These are phyloP conservation scores for Ambastaia sidthimunki DNA, from an alignment of 2,797 vertebrate genomes.

Conservation along the genomic window DNA sequence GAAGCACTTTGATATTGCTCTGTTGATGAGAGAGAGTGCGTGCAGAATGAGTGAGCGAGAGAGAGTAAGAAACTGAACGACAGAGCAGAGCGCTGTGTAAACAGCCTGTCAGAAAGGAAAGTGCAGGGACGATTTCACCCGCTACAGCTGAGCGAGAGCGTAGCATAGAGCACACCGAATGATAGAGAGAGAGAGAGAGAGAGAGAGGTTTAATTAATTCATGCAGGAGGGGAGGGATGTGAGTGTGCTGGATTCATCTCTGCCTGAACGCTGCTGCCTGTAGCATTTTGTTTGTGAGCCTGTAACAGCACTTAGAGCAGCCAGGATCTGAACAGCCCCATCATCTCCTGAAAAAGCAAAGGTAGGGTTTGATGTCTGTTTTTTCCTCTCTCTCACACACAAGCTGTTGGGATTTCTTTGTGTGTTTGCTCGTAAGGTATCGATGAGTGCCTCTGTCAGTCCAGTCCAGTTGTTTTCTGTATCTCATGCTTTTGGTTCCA, in stretches of 20 bases:
- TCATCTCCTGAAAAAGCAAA: slow-evolving; percentile 45
- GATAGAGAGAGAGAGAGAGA: slow-evolving; percentile 53
- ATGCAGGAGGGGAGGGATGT: slow-evolving; percentile 76
- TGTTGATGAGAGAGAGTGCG: slow-evolving; percentile 53
- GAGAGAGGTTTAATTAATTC: slow-evolving; percentile 74
- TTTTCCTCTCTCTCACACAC: background rate
- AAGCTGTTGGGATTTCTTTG: slow-evolving; percentile 27
- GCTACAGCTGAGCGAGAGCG: slow-evolving; percentile 41
- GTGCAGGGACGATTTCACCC: slow-evolving; percentile 55
- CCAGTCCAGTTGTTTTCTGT: slow-evolving; percentile 24
- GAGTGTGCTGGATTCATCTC: slow-evolving; percentile 65
- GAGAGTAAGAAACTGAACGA: slow-evolving; percentile 11
- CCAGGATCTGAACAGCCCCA: slow-evolving; percentile 5
- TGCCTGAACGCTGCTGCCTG: slow-evolving; percentile 59
- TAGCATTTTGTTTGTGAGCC: slow-evolving; percentile 57
- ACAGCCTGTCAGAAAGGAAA: slow-evolving; percentile 68
- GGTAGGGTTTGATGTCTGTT: slow-evolving; percentile 50
- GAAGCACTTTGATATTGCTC: slow-evolving; percentile 61
- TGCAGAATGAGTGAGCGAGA: slow-evolving; percentile 9
- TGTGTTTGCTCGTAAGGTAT: slow-evolving; percentile 8
- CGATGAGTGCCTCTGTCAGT: slow-evolving; percentile 20
- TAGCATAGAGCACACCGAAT: slow-evolving; percentile 47
- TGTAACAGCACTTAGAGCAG: slow-evolving; percentile 42
- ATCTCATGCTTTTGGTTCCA: slow-evolving; percentile 11
- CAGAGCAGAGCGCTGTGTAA: slow-evolving; percentile 59